phyloP scores from a whole-genome alignment of 2,888 invertebrate genomes.

The Leptinotarsa rubiginosa region DNA sequence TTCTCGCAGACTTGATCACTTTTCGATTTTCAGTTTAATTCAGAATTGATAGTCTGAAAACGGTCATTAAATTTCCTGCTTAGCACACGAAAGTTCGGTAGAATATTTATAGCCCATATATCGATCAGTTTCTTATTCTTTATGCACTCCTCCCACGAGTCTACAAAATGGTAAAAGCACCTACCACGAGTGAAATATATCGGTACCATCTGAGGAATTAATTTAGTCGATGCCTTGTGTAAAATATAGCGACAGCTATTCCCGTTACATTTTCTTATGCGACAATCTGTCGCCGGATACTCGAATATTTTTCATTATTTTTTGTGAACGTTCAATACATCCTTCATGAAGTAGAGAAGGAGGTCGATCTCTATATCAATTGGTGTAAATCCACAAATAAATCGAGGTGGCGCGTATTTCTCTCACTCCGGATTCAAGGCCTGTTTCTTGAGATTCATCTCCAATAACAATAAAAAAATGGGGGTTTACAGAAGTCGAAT shows the following conservation, averaged over 20 bases:
- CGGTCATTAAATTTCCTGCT: no score
- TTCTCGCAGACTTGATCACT: no score
- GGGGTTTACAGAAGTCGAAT: no score
- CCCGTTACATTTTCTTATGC: background rate
- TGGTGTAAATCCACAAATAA: background rate
- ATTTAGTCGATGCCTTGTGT: background rate
- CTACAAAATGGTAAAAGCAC: constrained; percentile 8
- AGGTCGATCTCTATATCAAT: background rate
- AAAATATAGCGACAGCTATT: background rate
- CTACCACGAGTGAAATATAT: constrained; percentile 8
- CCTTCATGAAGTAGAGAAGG: background rate
- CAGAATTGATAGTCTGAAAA: no score
- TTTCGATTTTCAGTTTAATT: no score
- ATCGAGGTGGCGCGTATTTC: background rate
- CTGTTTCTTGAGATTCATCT: no score
- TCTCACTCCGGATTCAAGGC: background rate
- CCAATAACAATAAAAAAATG: no score
- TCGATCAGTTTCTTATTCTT: background rate
- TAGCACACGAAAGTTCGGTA: no score
- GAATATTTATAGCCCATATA: no score
- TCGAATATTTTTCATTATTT: background rate
- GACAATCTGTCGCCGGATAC: constrained; percentile 3
- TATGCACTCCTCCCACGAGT: constrained; percentile 9
- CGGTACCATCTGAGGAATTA: constrained; percentile 7
- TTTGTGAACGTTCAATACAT: background rate